Conservation (phyloP, 2,113 vertebrate species). For the Arizona elegans region DNA sequence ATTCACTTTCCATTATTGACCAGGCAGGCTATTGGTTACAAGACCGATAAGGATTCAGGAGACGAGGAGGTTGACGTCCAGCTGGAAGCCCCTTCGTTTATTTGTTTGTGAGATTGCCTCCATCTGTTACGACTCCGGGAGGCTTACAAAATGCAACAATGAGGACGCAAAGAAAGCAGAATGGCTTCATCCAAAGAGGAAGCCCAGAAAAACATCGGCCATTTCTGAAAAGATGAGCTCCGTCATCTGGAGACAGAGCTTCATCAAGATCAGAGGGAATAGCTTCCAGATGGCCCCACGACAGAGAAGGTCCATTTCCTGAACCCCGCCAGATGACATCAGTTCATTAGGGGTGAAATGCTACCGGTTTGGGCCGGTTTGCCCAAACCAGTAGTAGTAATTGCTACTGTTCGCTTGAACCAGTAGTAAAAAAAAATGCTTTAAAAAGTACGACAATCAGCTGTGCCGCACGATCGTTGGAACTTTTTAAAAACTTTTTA, state of each 20-base stretch:
- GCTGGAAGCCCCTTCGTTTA: neutral
- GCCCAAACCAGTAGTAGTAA: too few species aligned
- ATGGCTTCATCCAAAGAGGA: neutral
- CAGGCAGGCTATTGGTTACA: neutral
- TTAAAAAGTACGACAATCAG: too few species aligned
- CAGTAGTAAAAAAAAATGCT: too few species aligned
- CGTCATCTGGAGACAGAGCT: neutral
- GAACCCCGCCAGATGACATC: neutral
- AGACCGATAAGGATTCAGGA: neutral
- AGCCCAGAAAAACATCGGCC: neutral
- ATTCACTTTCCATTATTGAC: neutral
- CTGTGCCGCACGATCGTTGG: too few species aligned
- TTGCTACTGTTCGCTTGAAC: too few species aligned
- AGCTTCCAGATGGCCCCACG: neutral
- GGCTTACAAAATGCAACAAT: neutral
- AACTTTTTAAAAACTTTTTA: too few species aligned
- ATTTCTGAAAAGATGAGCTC: neutral
- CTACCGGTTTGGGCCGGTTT: accelerated
- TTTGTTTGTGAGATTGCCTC: neutral
- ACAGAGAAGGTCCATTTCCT: neutral
- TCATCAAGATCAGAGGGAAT: neutral
- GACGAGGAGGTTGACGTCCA: neutral
- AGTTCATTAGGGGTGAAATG: neutral
- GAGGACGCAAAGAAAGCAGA: neutral
- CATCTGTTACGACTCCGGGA: neutral